A percentile compares a stretch with the other conserved stretches of the same genome.
phyloP scores from a whole-genome alignment of 2,113 vertebrate species.

The Chaetodon auriga region DNA sequence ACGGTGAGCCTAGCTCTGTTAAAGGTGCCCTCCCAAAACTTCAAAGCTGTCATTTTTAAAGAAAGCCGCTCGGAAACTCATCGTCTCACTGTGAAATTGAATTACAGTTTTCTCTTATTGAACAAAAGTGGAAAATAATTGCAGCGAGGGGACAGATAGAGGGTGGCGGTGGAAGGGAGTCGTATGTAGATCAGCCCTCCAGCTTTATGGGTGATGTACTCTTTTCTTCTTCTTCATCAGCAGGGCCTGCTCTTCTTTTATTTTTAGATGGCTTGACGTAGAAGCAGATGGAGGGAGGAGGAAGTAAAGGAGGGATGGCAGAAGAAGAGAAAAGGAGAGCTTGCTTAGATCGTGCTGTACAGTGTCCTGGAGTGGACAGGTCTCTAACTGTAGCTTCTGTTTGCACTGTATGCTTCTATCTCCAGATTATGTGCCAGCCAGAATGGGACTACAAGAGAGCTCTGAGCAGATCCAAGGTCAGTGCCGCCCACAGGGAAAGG shows the following conservation, averaged over 20 bases:
- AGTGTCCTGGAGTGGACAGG: constrained; percentile 12
- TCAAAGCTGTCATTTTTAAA: constrained; percentile 5
- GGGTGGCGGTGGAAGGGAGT: constrained; percentile 15
- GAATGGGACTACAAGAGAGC: constrained; percentile 72
- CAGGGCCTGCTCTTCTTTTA: constrained; percentile 64
- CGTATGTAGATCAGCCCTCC: constrained; percentile 69
- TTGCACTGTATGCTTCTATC: constrained; percentile 31
- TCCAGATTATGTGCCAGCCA: constrained; percentile 65
- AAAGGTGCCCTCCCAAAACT: neutral
- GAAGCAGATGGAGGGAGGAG: constrained; percentile 45
- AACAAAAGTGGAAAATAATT: constrained; percentile 43
- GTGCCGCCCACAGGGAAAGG: constrained; percentile 24
- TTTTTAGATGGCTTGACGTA: constrained; percentile 69
- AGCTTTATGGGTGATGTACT: constrained; percentile 50
- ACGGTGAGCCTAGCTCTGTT: neutral
- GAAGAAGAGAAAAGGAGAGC: constrained; percentile 30
- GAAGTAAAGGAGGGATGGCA: constrained; percentile 7
- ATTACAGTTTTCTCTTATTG: constrained; percentile 38
- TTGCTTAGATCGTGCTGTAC: neutral
- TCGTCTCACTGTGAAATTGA: constrained; percentile 45
- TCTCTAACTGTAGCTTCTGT: constrained; percentile 50
- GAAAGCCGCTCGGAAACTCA: constrained; percentile 5
- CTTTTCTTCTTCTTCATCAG: constrained; percentile 63
- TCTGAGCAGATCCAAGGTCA: constrained; percentile 73
- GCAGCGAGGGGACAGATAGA: constrained; percentile 2